Base-by-base conservation (phyloP, 2,113 vertebrate genomes). In the Damaliscus lunatus region DNA sequence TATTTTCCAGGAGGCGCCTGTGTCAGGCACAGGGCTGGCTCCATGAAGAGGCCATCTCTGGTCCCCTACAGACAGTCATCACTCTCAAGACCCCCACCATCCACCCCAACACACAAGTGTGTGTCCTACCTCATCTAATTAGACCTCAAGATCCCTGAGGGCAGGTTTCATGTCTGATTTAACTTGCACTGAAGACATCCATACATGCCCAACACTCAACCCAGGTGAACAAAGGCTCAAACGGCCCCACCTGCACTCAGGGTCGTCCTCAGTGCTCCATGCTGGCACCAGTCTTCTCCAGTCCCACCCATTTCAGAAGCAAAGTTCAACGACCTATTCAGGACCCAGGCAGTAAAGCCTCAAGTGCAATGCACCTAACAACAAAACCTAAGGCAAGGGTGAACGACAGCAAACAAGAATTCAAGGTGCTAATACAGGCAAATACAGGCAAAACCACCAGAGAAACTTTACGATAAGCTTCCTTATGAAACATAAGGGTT, bases 281-380 rank as follows among this genome's bases (percentile, higher is more conserved):
- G 5, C 86, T 90, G 23, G 81, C 80, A 46, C 6, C 48, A 74
- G 40, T 4, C 25, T 11, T 31, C 55, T n/a, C 85, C 43, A 53
- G 55, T 27, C 48, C n/a, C 53, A 48, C 29, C 84, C 23, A 36
- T 6, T 16, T 84, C 46, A 52, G 64, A 95, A 88, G 82, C 62
- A 77, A 83, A 92, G 62, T 40, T 74, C 78, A 89, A 88, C 15
- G 31, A 90, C 55, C 77, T 55, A 48, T 10, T 83, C 40, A 78
- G 43, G 62, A 87, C 15, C 55, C 27, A 53, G 95, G 92, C 4
- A 21, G 40, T 48, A 55, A 94, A 85, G 53, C 36, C 57, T 57
- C 29, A 78, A 62, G 74, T 2, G 23, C 40, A 88, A 55, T 4
- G 27, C 36, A 90, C 19, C 9, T 59, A 43, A 12, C 62, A 91